Percentiles rank a stretch among this genome's conserved stretches.
Evolutionary conservation across 1,140 invertebrate species (phyloP).

Genomic region (Subanguina moxae): DNA sequence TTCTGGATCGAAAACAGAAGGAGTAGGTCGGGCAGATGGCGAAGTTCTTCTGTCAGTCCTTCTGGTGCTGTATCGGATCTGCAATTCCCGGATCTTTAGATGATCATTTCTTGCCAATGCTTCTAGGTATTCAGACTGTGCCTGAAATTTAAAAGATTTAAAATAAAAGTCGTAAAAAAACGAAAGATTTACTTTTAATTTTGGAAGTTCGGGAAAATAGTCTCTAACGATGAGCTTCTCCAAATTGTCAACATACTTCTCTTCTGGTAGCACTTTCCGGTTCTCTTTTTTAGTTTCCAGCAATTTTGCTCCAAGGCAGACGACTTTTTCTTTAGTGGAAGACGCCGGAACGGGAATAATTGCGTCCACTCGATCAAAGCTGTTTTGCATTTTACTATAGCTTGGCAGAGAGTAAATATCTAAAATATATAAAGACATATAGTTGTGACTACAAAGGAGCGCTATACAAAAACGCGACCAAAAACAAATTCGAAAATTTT

Average conservation of each 20-base stretch:
- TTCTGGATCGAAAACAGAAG: slow-evolving; percentile 41
- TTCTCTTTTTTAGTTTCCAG: slow-evolving; percentile 38
- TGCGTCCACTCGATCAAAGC: slow-evolving; percentile 22
- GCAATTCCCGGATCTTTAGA: slow-evolving; percentile 76
- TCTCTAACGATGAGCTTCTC: slow-evolving; percentile 92
- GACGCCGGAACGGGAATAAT: slow-evolving; percentile 22
- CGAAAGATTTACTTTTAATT: slow-evolving; percentile 66
- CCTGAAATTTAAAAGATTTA: slow-evolving; percentile 58
- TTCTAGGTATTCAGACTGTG: slow-evolving; percentile 86
- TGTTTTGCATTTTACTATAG: slow-evolving; percentile 9
- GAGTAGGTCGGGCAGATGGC: slow-evolving; percentile 28
- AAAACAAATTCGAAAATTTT: too few species aligned
- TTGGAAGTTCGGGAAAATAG: slow-evolving; percentile 91
- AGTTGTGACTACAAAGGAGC: too few species aligned
- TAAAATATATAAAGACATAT: too few species aligned
- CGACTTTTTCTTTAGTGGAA: slow-evolving; percentile 21
- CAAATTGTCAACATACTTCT: slow-evolving; percentile 69
- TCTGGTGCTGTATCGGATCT: slow-evolving; percentile 72
- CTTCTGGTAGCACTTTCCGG: slow-evolving; percentile 56
- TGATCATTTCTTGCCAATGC: slow-evolving; percentile 83
- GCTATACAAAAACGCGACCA: too few species aligned
- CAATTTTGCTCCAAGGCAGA: slow-evolving; percentile 28
- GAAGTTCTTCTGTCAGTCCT: slow-evolving; percentile 36
- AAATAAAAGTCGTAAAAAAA: neutral
- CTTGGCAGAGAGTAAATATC: too few species aligned